Percentiles rank a stretch among this genome's conserved stretches.
These are phyloP conservation scores for Chascanopsetta lugubris DNA, from an alignment of 2,113 vertebrate species.

Conservation along the genomic window DNA sequence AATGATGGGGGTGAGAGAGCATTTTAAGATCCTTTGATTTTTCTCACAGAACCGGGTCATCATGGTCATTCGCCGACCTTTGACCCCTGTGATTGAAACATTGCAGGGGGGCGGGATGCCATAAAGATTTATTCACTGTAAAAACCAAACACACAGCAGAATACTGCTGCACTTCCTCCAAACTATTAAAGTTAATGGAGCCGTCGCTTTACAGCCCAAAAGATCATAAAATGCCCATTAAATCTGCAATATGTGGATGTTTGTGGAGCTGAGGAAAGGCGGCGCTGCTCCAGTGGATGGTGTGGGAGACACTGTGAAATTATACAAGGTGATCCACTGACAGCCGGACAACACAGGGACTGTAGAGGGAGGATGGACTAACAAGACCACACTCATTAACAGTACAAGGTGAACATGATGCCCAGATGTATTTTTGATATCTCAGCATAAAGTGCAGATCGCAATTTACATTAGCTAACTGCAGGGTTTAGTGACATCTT, in stretches of 20 bases:
- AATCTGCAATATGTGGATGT: constrained; percentile 18
- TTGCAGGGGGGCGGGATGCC: constrained; percentile 9
- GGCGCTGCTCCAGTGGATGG: neutral
- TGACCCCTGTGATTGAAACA: constrained; percentile 19
- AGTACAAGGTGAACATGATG: neutral
- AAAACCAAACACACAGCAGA: constrained; percentile 40
- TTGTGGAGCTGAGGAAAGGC: constrained; percentile 18
- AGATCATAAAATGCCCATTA: constrained; percentile 49
- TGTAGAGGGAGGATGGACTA: neutral
- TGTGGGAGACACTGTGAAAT: neutral
- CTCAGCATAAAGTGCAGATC: neutral
- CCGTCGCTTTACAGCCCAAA: constrained; percentile 31
- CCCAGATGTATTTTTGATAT: neutral
- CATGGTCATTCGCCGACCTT: neutral
- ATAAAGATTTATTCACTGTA: constrained; percentile 45
- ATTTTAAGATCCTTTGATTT: neutral
- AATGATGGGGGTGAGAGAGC: neutral
- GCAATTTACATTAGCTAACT: no score
- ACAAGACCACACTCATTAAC: neutral
- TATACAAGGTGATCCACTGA: constrained; percentile 5
- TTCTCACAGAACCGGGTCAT: neutral
- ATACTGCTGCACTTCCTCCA: constrained; percentile 16
- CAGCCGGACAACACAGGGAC: no score
- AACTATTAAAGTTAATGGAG: constrained; percentile 61
- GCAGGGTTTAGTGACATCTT: no score